phyloP scores from a whole-genome alignment of 2,797 vertebrate genomes.

The Cossypha heuglini region DNA sequence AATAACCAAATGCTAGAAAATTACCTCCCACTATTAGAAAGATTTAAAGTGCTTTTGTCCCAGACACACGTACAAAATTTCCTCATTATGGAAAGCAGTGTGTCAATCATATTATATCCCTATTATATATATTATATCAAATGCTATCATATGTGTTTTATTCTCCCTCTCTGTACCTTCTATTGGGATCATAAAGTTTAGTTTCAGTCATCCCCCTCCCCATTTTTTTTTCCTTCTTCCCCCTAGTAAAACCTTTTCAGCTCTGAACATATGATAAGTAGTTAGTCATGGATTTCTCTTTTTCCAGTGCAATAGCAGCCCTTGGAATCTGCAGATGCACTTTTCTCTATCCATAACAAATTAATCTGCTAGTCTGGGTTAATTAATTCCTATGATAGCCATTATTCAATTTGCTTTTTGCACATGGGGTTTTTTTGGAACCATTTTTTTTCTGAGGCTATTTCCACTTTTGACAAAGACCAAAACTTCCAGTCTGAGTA shows the following conservation, averaged over 20 bases:
- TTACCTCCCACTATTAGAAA: not conserved
- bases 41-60: not conserved
- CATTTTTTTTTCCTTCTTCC: not conserved
- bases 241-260: not conserved
- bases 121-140: not conserved
- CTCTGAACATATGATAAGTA: not conserved
- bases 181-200: not conserved
- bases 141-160: not conserved
- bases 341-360: not conserved
- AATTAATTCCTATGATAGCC: not conserved
- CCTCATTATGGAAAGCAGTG: not conserved
- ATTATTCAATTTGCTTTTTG: not conserved
- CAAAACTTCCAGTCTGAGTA: not conserved
- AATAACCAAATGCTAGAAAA: not conserved
- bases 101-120: not conserved
- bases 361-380: not conserved
- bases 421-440: not conserved
- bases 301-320: not conserved
- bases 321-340: not conserved
- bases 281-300: not conserved
- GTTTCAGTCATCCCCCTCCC: not conserved
- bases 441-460: not conserved
- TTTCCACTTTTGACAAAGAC: not conserved
- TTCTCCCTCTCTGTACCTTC: not conserved
- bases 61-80: not conserved